Base-by-base conservation (phyloP, 1,140 invertebrate genomes). In the Dryas iulia region DNA sequence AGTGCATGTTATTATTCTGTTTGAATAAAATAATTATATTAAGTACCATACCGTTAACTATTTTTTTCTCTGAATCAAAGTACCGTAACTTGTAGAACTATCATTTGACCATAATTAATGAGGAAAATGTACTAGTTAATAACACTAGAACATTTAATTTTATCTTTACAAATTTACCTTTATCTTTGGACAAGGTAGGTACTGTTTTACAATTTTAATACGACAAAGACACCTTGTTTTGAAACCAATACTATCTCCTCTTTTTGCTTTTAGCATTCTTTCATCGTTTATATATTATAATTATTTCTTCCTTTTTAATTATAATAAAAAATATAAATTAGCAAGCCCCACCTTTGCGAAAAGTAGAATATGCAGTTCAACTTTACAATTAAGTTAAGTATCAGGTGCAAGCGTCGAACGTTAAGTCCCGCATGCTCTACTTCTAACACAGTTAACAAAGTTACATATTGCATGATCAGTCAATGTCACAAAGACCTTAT, bases 391-490 rank as follows among this genome's bases (percentile, higher is more conserved):
- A 66, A 52, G 33, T 70, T 77, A 78, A 79, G 66, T 54, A 77
- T 61, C 35, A 39, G 39, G 56, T 66, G 59, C 18, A 56, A 63
- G 33, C 52, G 53, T 60, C 47, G 33, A 57, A 71, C 52, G 77
- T 82, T 82, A 84, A 77, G 74, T 83, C 75, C 84, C 84, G 84
- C 72, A 74, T 74, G 83, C 71, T 81, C 80, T 59, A 84, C 76
- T 81, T 84, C 53, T 35, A 47, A 10, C 18, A 59, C 31, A 61
- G 18, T 61, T 21, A 47, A 25, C 59, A 23, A n/a, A n/a, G n/a
- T 11, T 53, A 53, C 14, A 52, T 24, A 24, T 53, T 23, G 33
- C 12, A 6, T 35, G 33, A 35, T 35, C 12, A 35, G 3, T 35
- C 33, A 35, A 5, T 14, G 33, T n/a, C 11, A 35, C n/a, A 35